A percentile compares a stretch with the other conserved stretches of the same genome.
These are phyloP conservation scores for Ambastaia sidthimunki DNA, from an alignment of 2,797 vertebrate species.

Conservation along the genomic window DNA sequence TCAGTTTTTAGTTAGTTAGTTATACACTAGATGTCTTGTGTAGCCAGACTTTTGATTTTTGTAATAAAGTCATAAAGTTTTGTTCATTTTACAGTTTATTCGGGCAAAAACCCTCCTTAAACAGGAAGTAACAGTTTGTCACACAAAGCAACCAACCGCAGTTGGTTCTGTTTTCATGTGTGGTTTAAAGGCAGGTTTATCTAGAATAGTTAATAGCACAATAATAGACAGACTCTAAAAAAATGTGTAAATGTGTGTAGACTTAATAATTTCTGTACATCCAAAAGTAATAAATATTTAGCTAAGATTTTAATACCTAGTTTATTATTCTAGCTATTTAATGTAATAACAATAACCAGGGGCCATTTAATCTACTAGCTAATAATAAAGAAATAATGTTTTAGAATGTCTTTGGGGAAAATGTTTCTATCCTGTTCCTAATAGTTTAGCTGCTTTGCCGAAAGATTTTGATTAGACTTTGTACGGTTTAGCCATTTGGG, in stretches of 20 bases:
- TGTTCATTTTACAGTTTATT: neutral
- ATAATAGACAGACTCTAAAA: too few relatives aligned
- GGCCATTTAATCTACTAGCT: too few relatives aligned
- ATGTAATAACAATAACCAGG: too few relatives aligned
- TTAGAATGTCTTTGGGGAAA: neutral
- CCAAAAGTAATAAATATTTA: too few relatives aligned
- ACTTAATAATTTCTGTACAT: too few relatives aligned
- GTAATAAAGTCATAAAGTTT: neutral
- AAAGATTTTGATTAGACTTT: constrained; percentile 8
- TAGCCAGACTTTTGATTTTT: neutral
- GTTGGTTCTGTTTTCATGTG: neutral
- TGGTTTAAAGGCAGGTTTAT: neutral
- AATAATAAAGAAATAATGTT: neutral
- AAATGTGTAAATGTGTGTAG: too few relatives aligned
- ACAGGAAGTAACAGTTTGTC: neutral
- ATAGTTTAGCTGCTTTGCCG: neutral
- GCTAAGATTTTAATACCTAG: too few relatives aligned
- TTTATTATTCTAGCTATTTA: too few relatives aligned
- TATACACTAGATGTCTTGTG: neutral
- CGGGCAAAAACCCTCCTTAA: neutral
- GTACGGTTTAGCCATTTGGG: neutral
- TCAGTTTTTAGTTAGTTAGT: neutral
- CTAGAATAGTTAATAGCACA: too few relatives aligned
- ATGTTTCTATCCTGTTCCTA: neutral
- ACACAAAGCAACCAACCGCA: neutral